phyloP scores from a whole-genome alignment of 2,113 vertebrate genomes.

The Siniperca knerii region DNA sequence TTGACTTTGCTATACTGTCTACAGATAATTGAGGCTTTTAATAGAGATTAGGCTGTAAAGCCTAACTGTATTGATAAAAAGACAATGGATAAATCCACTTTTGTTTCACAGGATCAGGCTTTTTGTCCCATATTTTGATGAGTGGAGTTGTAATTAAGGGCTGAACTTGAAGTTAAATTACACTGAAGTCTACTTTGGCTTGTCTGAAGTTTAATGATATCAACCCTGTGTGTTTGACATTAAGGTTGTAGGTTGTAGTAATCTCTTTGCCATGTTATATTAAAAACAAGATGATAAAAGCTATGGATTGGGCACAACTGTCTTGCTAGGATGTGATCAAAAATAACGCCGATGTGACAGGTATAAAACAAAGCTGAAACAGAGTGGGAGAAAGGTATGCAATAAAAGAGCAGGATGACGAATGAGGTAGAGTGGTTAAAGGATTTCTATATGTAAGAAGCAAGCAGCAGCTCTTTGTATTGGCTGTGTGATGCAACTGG shows the following conservation, averaged over 20 bases:
- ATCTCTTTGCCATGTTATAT: constrained; percentile 15
- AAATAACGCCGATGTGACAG: not conserved
- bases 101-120: constrained; percentile 34
- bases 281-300: constrained; percentile 7
- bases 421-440: not conserved
- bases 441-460: not conserved
- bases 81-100: constrained; percentile 39
- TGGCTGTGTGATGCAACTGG: not conserved
- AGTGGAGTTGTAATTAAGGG: constrained; percentile 21
- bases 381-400: not conserved
- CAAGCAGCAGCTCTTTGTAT: not conserved
- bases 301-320: not conserved
- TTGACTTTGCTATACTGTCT: constrained; percentile 32
- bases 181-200: not conserved
- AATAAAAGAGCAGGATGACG: not conserved
- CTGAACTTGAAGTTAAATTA: constrained; percentile 22
- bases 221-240: not conserved
- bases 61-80: constrained; percentile 24
- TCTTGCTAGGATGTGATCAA: not conserved
- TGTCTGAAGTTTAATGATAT: constrained; percentile 13
- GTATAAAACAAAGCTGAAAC: constrained; percentile 23
- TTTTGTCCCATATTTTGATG: constrained; percentile 19
- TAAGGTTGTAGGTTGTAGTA: not conserved
- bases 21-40: constrained; percentile 38
- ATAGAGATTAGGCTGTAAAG: constrained; percentile 40